A percentile compares a stretch with the other conserved stretches of the same genome.
Evolutionary conservation across 2,888 invertebrate genomes (phyloP).

Genomic region (Halictus quadricinctus): DNA sequence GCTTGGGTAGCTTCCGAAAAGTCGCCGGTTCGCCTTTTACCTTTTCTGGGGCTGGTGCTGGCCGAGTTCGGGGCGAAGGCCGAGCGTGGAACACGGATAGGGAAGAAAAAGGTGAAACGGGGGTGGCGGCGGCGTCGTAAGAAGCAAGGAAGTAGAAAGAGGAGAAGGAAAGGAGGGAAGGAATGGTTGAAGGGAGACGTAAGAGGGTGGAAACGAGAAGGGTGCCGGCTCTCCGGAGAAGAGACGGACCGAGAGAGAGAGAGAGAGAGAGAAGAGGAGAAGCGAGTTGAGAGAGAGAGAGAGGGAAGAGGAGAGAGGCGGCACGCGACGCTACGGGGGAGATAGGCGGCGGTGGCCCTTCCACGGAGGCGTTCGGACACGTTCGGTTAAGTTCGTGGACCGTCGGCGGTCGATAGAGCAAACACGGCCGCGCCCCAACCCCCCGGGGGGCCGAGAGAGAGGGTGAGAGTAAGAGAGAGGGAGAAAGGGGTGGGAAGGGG

Average conservation of each 20-base stretch:
- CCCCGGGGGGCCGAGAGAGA: conserved; percentile 63
- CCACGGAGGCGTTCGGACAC: conserved; percentile 71
- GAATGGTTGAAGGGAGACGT: background rate
- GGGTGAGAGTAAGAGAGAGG: background rate
- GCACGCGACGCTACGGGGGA: conserved; percentile 69
- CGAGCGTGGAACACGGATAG: conserved; percentile 6
- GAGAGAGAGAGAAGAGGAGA: background rate
- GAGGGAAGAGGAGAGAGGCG: conserved; percentile 36
- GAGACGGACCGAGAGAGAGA: background rate
- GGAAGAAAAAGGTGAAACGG: background rate
- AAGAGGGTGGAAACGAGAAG: conserved; percentile 8
- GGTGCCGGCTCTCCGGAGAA: conserved; percentile 4
- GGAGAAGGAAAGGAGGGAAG: conserved; percentile 6
- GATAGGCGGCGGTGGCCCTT: conserved; percentile 68
- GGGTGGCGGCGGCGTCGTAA: background rate
- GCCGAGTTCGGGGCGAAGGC: conserved; percentile 10
- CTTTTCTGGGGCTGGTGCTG: conserved; percentile 29
- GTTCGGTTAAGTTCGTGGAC: conserved; percentile 79
- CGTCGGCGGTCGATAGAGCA: conserved; percentile 83
- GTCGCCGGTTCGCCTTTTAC: conserved; percentile 36
- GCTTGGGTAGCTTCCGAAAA: conserved; percentile 53
- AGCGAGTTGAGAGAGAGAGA: background rate
- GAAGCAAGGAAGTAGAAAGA: background rate
- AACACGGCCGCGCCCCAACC: conserved; percentile 83
- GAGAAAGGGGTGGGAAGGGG: background rate